These are phyloP conservation scores for Pimpla rufipes DNA, from an alignment of 2,888 invertebrate species.

Conservation along the genomic window DNA sequence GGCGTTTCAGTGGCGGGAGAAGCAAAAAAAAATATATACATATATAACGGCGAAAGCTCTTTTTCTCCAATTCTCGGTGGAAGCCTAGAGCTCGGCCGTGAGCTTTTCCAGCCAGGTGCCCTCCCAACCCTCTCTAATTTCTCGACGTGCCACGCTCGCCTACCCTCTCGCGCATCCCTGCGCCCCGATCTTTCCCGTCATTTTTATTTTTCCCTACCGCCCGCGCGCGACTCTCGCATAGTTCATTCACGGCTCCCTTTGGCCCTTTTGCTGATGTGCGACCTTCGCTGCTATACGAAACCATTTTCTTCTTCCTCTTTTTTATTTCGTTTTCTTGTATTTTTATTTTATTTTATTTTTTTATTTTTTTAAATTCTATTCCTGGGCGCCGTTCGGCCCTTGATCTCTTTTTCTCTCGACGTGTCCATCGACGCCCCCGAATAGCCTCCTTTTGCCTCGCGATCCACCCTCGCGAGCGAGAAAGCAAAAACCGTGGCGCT, in stretches of 20 bases:
- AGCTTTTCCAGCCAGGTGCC: constrained; percentile 39
- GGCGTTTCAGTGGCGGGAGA: constrained; percentile 9
- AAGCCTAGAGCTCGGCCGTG: constrained; percentile 24
- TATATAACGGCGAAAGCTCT: constrained; percentile 4
- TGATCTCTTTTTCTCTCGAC: not conserved
- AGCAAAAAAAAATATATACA: not conserved
- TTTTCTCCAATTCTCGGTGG: constrained; percentile 11
- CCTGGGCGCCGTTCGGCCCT: not conserved
- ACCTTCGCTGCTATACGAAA: not conserved
- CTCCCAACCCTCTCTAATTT: constrained; percentile 48
- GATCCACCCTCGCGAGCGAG: not conserved
- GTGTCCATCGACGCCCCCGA: not conserved
- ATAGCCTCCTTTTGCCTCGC: not conserved
- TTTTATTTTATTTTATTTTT: not conserved
- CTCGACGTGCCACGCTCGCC: constrained; percentile 9
- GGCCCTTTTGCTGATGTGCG: not conserved
- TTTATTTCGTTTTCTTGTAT: not conserved
- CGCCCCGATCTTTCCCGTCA: constrained; percentile 5
- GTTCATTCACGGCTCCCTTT: not conserved
- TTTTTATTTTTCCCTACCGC: constrained; percentile 37
- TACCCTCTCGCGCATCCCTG: constrained; percentile 29
- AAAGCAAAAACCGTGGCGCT: constrained; percentile 44
- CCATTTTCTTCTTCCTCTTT: not conserved
- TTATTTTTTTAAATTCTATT: not conserved
- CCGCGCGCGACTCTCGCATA: not conserved